Evolutionary conservation across 1,140 invertebrate genomes (phyloP), one percentile per base, ranked within the genome.

Genomic region (Monomorium pharaonis): DNA sequence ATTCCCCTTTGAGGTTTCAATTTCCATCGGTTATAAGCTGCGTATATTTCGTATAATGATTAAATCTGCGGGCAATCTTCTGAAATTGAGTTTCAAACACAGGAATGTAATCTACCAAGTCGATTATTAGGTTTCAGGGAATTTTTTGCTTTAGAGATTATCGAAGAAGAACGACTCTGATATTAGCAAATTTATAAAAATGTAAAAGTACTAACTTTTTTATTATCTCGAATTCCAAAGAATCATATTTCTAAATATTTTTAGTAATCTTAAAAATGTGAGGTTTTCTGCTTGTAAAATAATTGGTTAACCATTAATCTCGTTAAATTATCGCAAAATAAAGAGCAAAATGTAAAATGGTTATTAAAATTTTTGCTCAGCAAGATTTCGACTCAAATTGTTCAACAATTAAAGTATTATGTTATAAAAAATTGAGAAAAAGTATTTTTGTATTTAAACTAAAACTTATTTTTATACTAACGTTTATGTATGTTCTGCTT

Each of bases 81-180:
- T 27, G 42, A 63, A 78, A 78, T 78, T n/a, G 27, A 78, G 27
- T 77, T 63, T 3, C 58, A 47, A 18, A 37, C 49, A 63, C 5
- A 44, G 44, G n/a, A 62, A 62, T 21, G 56, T 63, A 78, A 78
- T 78, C 27, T 18, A 7, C 42, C 58, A 47, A 33, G 58, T 24
- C 18, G 42, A 51, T 51, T n/a, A 30, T 21, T 63, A 63, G 27
- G 63, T 78, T 18, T 60, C 44, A 24, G 51, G 58, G 14, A 51
- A 63, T 12, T 49, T n/a, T 37, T 74, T 37, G 16, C 56, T 24
- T 21, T 62, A 1, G 14, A 47, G 7, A 27, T 60, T 60, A 58
- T 18, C 56, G n/a, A 63, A 49, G n/a, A 63, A 49, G n/a, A 27
- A 42, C n/a, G 30, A 47, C 18, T 76, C 5, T 24, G 10, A 77